A percentile compares a stretch with the other conserved stretches of the same genome.
phyloP scores from a whole-genome alignment of 1,140 invertebrate species.

The Heterodera carotae region DNA sequence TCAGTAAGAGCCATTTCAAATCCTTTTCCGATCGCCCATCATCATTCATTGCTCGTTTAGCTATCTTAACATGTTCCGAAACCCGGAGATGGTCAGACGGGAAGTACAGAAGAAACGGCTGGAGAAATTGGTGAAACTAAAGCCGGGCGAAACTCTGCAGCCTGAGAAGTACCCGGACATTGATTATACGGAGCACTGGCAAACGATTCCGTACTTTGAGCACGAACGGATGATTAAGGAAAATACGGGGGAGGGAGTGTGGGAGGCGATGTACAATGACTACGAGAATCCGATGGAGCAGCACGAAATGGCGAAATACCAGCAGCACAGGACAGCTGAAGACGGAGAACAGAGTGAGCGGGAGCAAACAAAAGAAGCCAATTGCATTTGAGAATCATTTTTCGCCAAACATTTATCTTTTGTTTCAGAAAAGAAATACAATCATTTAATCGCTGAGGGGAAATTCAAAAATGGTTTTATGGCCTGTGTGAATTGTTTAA shows the following conservation, averaged over 20 bases:
- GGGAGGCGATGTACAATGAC: slow-evolving; percentile 42
- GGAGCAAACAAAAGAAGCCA: background rate
- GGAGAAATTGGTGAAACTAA: slow-evolving; percentile 42
- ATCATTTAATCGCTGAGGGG: too few species aligned
- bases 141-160: slow-evolving; percentile 26
- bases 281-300: slow-evolving; percentile 49
- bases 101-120: slow-evolving; percentile 40
- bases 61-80: slow-evolving; percentile 62
- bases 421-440: too few species aligned
- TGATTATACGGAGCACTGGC: slow-evolving; percentile 58
- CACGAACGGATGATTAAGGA: slow-evolving; percentile 50
- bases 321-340: too few species aligned
- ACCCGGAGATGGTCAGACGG: slow-evolving; percentile 43
- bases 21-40: slow-evolving; percentile 1
- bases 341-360: background rate
- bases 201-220: slow-evolving; percentile 53
- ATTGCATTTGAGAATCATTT: background rate
- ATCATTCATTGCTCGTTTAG: slow-evolving; percentile 19
- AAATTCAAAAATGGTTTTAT: too few species aligned
- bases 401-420: too few species aligned
- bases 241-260: slow-evolving; percentile 49
- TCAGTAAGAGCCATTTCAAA: slow-evolving; percentile 63
- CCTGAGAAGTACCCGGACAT: slow-evolving; percentile 55
- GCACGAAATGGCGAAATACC: slow-evolving; percentile 24
- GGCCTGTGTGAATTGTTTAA: too few species aligned